Base-by-base conservation (phyloP, 1,140 invertebrate species). In the Pomacea maculata region DNA sequence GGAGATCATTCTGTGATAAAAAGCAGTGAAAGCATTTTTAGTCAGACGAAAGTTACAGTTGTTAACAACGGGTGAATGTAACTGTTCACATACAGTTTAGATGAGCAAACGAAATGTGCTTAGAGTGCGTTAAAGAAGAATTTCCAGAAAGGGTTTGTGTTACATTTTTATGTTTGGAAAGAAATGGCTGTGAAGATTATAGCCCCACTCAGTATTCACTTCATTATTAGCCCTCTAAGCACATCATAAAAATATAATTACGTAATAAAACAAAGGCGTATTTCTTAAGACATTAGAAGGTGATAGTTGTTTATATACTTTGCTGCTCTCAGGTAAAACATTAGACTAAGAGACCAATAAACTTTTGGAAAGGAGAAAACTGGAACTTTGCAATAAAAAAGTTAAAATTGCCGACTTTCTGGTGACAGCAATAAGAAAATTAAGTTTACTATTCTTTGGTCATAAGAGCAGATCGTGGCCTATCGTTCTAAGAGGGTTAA, bases 111-210 rank as follows among this genome's bases (percentile, higher is more conserved):
- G 63, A 75, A 55, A 83, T 83, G 82, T 83, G 82, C 52, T 61
- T 29, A n/a, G 82, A 79, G 17, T 83, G 82, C 64, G 79, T 83
- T n/a, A 83, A 81, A 65, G 79, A 81, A 67, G 82, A 83, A 76
- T 83, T 74, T 74, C 81, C 80, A 19, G 81, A 82, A 70, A 55
- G 81, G 57, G 81, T 82, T 79, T 29, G 75, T 79, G 6, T 79
- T 4, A 11, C 29, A 79, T 19, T 25, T 34, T 57, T 57, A 17
- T 9, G 3, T 17, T 17, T 61, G 5, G n/a, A 25, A n/a, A 57
- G 14, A 25, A 52, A 54, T 15, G 29, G 19, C 17, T 73, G 12
- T 29, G 2, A 8, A 45, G 29, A 12, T 17, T 3, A 8, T 34
- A 15, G 19, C 25, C 34, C 14, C 29, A 25, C 72, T 54, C 21